A percentile compares a stretch with the other conserved stretches of the same genome.
Evolutionary conservation across 2,888 invertebrate species (phyloP).

Genomic region (Pachliopta kotzebuea): DNA sequence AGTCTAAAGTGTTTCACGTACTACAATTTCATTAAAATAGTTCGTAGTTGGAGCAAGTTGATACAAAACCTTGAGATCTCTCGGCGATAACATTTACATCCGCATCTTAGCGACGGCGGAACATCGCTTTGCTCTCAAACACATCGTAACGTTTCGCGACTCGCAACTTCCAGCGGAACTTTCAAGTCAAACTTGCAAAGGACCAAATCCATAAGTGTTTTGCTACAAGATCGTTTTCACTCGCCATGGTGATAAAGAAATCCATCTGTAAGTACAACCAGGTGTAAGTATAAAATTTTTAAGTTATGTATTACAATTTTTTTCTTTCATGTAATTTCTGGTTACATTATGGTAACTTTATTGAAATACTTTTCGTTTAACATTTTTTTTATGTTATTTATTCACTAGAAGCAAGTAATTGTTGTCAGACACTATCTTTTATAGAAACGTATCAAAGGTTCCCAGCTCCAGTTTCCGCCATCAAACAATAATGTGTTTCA

Average conservation of each 20-base stretch:
- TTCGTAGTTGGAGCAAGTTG: constrained; percentile 24
- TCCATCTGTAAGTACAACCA: constrained; percentile 59
- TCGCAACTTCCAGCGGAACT: constrained; percentile 52
- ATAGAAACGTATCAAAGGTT: too few relatives aligned
- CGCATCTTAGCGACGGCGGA: constrained; percentile 55
- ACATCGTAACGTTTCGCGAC: constrained; percentile 50
- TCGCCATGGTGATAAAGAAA: constrained; percentile 75
- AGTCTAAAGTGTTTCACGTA: constrained; percentile 13
- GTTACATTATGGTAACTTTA: too few relatives aligned
- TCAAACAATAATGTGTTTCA: too few relatives aligned
- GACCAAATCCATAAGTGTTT: constrained; percentile 77
- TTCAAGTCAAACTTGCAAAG: constrained; percentile 72
- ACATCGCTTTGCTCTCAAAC: constrained; percentile 78
- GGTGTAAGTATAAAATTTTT: constrained; percentile 56
- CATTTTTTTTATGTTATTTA: too few relatives aligned
- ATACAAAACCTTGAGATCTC: constrained; percentile 44
- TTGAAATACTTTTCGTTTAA: too few relatives aligned
- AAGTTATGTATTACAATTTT: background rate
- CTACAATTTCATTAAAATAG: constrained; percentile 34
- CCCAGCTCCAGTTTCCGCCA: too few relatives aligned
- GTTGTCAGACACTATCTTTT: too few relatives aligned
- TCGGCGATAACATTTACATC: constrained; percentile 59
- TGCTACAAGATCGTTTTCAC: constrained; percentile 78
- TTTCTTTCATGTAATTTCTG: too few relatives aligned
- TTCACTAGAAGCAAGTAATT: too few relatives aligned